Evolutionary conservation across 1,140 invertebrate species (phyloP).

Genomic region (Eumaeus atala): DNA sequence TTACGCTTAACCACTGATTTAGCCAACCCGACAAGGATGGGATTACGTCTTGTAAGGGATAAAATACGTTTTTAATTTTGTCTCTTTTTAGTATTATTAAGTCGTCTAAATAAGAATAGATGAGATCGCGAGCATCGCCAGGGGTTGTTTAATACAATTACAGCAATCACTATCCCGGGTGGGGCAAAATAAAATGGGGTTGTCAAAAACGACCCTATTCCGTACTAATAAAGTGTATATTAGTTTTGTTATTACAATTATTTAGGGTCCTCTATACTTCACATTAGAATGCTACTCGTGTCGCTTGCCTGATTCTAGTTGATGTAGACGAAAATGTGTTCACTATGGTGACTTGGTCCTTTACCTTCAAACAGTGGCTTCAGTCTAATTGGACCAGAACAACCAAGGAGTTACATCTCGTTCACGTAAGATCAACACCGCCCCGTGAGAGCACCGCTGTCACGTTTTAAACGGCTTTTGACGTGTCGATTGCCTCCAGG

Average conservation of each 20-base stretch:
- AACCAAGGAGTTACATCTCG: no score
- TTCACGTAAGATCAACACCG: no score
- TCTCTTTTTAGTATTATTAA: background rate
- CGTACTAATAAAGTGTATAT: background rate
- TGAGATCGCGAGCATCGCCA: background rate
- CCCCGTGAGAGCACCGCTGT: no score
- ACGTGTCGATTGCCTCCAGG: no score
- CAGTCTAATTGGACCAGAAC: no score
- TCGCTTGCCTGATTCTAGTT: background rate
- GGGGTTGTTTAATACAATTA: constrained; percentile 4
- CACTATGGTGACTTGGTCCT: no score
- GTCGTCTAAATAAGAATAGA: constrained; percentile 1
- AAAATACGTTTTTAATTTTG: background rate
- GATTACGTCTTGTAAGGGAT: no score
- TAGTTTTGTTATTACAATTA: background rate
- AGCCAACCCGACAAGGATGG: no score
- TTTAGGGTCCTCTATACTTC: background rate
- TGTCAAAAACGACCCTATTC: background rate
- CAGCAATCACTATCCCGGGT: background rate
- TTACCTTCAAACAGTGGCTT: no score
- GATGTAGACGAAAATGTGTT: no score
- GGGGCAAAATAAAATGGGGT: background rate
- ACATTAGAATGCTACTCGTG: background rate
- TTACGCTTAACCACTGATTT: no score
- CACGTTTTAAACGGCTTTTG: no score